phyloP scores from a whole-genome alignment of 1,140 invertebrate species.

The Sarcophaga peregrina region DNA sequence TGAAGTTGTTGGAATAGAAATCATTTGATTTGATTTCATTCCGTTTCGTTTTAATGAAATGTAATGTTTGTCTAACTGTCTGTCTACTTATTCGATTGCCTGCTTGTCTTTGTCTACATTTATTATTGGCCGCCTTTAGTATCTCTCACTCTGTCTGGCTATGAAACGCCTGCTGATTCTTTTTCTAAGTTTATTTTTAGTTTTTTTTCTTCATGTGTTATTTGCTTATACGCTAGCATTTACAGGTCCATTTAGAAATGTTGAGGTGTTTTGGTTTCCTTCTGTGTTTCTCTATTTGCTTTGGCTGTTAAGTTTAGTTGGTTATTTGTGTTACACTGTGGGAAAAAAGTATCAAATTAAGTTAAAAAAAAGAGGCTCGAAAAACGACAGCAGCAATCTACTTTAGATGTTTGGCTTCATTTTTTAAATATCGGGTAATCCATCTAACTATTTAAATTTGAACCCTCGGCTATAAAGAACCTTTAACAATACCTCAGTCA shows the following conservation, averaged over 20 bases:
- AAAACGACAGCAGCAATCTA: too few relatives aligned
- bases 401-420: too few relatives aligned
- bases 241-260: not conserved
- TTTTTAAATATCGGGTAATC: too few relatives aligned
- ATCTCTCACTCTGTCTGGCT: not conserved
- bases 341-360: not conserved
- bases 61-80: slow-evolving; percentile 13
- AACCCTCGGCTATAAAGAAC: too few relatives aligned
- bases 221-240: slow-evolving; percentile 3
- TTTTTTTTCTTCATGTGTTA: not conserved
- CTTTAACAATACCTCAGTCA: too few relatives aligned
- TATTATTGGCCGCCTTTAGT: not conserved
- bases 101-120: not conserved
- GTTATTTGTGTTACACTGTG: not conserved
- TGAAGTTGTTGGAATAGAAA: slow-evolving; percentile 33
- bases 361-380: too few relatives aligned
- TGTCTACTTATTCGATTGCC: not conserved
- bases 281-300: not conserved
- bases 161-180: not conserved
- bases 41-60: not conserved
- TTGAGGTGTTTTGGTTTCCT: not conserved
- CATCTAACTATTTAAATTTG: too few relatives aligned
- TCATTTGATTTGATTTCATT: not conserved
- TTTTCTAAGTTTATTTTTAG: not conserved
- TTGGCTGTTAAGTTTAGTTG: not conserved